Evolutionary conservation across 2,113 vertebrate species (phyloP), one percentile per base, ranked within the genome.

Genomic region (Thymallus thymallus): DNA sequence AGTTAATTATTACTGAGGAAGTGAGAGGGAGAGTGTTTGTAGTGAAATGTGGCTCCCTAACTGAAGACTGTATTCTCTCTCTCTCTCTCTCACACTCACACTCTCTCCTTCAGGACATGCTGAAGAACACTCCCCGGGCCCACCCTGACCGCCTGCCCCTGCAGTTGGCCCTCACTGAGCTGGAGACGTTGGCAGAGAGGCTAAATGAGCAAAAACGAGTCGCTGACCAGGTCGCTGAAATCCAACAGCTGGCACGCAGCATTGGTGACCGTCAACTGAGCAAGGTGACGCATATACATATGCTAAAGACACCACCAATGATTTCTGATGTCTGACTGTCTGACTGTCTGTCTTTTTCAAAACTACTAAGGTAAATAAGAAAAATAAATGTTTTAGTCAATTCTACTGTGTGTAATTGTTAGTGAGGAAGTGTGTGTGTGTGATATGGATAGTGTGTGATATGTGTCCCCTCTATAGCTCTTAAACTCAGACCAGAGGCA

Each of bases 141-240:
- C 95, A 96, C 0, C 86, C 91, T 0, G 95, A 96, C 82, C 85
- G 95, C 2, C 84, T 96, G 6, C 94, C 94, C 0, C 93, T 96
- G 64, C 95, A 96, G 84, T 81, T 96, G 77, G 95, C 95, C 23
- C 94, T 96, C 67, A 96, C 95, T 0, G 95, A 96, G 82, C 90
- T 96, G 85, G 95, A 96, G 87, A 94, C 93, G 0, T 77, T 96
- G 89, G 95, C 95, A 0, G 95, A 95, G 90, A 94, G 93, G 64
- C 93, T 96, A 60, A 96, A 96, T 0, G 95, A 96, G 71, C 95
- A 96, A 90, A 96, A 96, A 69, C 93, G 95, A 0, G 58, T 95
- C 82, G 95, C 94, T 0, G 95, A 96, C 84, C 95, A 96, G 88
- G 80, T 94, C 9, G 88, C 92, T 0, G 95, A 96, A 82, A 95